Percentiles rank a stretch among this genome's conserved stretches.
Conservation (phyloP, 1,140 invertebrate species). For the Hyles vespertilio region DNA sequence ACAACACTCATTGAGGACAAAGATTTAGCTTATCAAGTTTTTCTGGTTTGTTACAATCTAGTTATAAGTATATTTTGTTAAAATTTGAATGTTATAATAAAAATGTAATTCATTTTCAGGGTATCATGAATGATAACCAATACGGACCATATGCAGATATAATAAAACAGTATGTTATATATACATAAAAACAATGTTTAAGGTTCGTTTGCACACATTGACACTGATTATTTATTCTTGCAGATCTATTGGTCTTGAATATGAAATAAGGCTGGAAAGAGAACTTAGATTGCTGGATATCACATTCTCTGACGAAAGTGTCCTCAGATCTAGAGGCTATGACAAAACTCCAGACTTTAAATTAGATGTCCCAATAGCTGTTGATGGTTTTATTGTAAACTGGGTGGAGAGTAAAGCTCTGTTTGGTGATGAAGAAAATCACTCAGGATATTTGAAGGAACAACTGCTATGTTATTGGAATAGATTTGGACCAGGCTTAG, state of each 20-base stretch:
- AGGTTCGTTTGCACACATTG: not conserved
- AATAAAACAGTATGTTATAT: constrained; percentile 76
- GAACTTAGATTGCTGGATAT: constrained; percentile 67
- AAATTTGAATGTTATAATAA: constrained; percentile 26
- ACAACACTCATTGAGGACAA: constrained; percentile 83
- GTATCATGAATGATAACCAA: constrained; percentile 83
- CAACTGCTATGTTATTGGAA: constrained; percentile 95
- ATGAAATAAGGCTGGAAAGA: constrained; percentile 67
- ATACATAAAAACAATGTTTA: not conserved
- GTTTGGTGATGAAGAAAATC: constrained; percentile 90
- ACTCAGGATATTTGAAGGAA: constrained; percentile 89
- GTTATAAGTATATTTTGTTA: no score
- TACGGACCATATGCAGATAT: constrained; percentile 87
- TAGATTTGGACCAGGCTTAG: constrained; percentile 93
- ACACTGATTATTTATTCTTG: constrained; percentile 20
- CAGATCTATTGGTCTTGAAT: constrained; percentile 70
- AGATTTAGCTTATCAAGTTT: constrained; percentile 85
- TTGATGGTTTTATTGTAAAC: constrained; percentile 91
- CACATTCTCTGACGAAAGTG: constrained; percentile 87
- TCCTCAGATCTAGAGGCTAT: constrained; percentile 88
- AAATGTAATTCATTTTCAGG: constrained; percentile 48
- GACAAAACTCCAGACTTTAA: constrained; percentile 97
- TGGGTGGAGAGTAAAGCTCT: constrained; percentile 98
- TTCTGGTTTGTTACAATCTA: constrained; percentile 77
- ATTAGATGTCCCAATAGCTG: constrained; percentile 91